Conservation (phyloP, 2,113 vertebrate species). For the Okapia johnstoni region DNA sequence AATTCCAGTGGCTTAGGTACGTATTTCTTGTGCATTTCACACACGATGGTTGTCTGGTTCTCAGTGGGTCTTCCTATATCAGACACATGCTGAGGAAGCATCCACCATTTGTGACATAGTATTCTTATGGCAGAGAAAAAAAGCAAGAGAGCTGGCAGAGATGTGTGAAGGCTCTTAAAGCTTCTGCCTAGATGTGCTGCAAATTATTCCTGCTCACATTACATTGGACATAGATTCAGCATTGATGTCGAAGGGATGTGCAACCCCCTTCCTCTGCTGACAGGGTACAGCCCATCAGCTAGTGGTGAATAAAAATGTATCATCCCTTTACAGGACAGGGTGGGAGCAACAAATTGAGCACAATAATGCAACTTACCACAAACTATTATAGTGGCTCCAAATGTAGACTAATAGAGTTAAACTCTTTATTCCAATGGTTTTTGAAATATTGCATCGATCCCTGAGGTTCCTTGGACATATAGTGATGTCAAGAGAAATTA, state of each 20-base stretch:
- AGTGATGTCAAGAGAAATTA: neutral
- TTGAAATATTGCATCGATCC: neutral
- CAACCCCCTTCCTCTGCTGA: neutral
- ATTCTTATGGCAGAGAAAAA: neutral
- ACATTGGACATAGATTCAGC: neutral
- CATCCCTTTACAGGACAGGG: neutral
- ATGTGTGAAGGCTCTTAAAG: neutral
- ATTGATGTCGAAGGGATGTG: neutral
- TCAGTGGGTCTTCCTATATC: neutral
- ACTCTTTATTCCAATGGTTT: neutral
- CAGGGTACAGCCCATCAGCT: neutral
- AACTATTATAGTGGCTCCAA: neutral
- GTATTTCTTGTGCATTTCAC: neutral
- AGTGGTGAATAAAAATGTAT: neutral
- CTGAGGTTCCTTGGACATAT: neutral
- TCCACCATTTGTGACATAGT: neutral
- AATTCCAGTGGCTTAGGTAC: neutral
- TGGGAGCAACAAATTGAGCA: neutral
- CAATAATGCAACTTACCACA: neutral
- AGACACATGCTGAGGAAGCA: neutral
- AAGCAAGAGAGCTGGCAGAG: neutral
- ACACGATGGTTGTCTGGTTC: neutral
- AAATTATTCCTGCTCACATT: neutral
- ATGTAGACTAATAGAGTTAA: neutral
- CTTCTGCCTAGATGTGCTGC: neutral